Conservation (phyloP, 2,797 vertebrate genomes). For the Sebastolobus altivelis region DNA sequence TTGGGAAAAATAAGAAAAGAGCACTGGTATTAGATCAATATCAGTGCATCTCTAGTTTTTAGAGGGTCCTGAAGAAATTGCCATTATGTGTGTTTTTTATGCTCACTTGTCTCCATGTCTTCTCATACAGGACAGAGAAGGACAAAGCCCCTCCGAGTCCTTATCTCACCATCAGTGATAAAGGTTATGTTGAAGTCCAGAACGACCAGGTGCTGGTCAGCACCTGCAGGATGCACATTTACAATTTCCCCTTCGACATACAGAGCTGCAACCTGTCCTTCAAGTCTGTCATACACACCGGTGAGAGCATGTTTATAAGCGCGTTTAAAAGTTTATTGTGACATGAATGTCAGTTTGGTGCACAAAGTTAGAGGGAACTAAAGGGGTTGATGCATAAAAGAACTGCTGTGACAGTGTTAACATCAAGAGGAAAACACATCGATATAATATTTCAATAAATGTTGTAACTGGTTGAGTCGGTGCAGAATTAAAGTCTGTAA, state of each 20-base stretch:
- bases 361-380: neutral
- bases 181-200: conserved; percentile 61
- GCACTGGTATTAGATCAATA: too few relatives aligned
- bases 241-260: conserved; percentile 78
- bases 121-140: conserved; percentile 69
- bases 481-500: neutral
- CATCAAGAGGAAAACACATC: neutral
- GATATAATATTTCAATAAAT: neutral
- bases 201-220: conserved; percentile 71
- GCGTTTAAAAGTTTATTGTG: neutral
- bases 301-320: conserved; percentile 50
- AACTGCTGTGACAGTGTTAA: neutral
- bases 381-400: neutral
- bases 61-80: neutral
- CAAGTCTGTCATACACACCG: conserved; percentile 58
- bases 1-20: neutral
- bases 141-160: conserved; percentile 70
- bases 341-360: neutral
- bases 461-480: neutral
- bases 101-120: neutral
- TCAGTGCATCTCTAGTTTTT: neutral
- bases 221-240: conserved; percentile 77
- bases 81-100: neutral
- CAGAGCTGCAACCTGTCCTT: conserved; percentile 78
- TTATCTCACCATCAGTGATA: conserved; percentile 57